Conservation (phyloP, 2,113 vertebrate species). For the Mohoua ochrocephala region DNA sequence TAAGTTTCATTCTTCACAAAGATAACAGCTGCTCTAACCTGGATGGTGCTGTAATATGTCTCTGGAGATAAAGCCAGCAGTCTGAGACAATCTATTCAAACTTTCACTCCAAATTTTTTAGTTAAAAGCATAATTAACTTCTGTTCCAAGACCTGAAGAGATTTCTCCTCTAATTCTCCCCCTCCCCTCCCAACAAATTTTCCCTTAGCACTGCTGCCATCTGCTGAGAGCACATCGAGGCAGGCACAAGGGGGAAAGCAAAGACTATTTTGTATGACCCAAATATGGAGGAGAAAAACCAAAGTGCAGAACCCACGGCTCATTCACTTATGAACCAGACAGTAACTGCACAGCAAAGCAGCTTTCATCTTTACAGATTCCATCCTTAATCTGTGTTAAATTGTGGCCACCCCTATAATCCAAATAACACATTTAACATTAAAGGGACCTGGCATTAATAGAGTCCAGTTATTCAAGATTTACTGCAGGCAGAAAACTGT, state of each 20-base stretch:
- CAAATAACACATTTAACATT: neutral
- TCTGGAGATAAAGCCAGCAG: neutral
- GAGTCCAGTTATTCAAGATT: neutral
- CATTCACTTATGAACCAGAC: neutral
- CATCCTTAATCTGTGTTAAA: neutral
- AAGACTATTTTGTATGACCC: neutral
- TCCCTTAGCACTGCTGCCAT: slow-evolving; percentile 14
- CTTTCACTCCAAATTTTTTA: neutral
- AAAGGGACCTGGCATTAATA: neutral
- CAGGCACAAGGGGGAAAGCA: neutral
- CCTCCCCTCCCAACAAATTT: neutral
- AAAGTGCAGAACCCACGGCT: neutral
- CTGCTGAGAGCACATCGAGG: neutral
- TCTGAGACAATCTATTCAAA: neutral
- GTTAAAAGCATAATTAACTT: neutral
- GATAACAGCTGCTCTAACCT: neutral
- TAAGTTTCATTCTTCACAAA: neutral
- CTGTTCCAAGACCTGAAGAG: neutral
- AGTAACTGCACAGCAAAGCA: neutral
- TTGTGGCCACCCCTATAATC: neutral
- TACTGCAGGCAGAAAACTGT: neutral
- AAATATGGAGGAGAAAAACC: neutral
- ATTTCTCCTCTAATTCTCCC: neutral
- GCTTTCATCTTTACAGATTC: neutral
- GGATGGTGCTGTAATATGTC: neutral